A percentile compares a stretch with the other conserved stretches of the same genome.
These are phyloP conservation scores for Haemorhous mexicanus DNA, from an alignment of 2,113 vertebrate genomes.

Conservation along the genomic window DNA sequence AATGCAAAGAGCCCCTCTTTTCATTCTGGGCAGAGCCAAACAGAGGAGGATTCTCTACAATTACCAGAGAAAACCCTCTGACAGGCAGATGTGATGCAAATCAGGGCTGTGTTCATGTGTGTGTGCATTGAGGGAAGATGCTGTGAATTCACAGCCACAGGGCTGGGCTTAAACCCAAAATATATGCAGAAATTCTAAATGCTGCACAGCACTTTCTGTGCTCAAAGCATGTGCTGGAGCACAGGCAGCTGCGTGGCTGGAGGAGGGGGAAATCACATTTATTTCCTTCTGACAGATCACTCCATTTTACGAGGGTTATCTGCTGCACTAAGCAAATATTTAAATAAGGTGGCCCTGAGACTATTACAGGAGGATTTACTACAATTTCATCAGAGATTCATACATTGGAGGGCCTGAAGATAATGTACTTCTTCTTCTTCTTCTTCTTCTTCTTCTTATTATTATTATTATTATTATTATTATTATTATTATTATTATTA, in stretches of 20 bases:
- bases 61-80: background rate
- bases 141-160: background rate
- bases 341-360: constrained; percentile 42
- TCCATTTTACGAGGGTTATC: constrained; percentile 3
- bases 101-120: background rate
- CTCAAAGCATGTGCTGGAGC: background rate
- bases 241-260: background rate
- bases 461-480: background rate
- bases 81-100: background rate
- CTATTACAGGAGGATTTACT: constrained; percentile 8
- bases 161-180: background rate
- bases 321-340: constrained; percentile 62
- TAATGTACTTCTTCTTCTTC: no score
- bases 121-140: background rate
- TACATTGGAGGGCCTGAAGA: background rate
- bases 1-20: background rate
- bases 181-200: background rate
- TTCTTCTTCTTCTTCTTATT: no score
- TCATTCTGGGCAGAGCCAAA: background rate
- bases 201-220: background rate
- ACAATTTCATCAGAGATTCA: background rate
- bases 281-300: constrained; percentile 36
- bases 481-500: background rate
- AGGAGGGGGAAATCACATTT: constrained; percentile 28
- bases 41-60: background rate